phyloP scores from a whole-genome alignment of 1,140 invertebrate species.

The Hypothenemus hampei region DNA sequence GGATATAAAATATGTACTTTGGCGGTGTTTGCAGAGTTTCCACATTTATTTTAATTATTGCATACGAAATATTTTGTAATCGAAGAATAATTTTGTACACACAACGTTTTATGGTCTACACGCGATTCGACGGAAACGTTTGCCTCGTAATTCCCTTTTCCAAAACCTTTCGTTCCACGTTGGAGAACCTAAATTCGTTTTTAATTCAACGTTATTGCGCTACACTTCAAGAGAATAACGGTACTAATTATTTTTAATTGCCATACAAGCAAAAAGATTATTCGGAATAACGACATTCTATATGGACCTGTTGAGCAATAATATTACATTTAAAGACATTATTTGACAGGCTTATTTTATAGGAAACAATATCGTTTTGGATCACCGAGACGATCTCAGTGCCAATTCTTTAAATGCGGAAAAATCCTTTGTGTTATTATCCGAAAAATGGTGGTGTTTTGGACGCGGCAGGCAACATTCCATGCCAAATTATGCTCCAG shows the following conservation, averaged over 20 bases:
- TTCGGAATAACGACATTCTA: too few relatives aligned
- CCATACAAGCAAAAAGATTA: too few relatives aligned
- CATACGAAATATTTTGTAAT: slow-evolving; percentile 26
- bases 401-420: slow-evolving; percentile 26
- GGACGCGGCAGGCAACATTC: slow-evolving; percentile 9
- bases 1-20: slow-evolving; percentile 20
- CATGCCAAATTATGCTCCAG: too few relatives aligned
- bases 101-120: slow-evolving; percentile 8
- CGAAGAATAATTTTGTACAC: slow-evolving; percentile 20
- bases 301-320: too few relatives aligned
- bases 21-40: slow-evolving; percentile 14
- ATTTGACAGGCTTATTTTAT: too few relatives aligned
- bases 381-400: slow-evolving; percentile 5
- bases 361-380: slow-evolving; percentile 18
- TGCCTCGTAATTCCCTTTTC: background rate
- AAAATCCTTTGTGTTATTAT: slow-evolving; percentile 22
- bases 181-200: slow-evolving; percentile 14
- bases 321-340: too few relatives aligned
- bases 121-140: slow-evolving; percentile 4
- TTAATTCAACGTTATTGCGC: slow-evolving; percentile 19
- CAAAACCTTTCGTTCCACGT: background rate
- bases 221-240: too few relatives aligned
- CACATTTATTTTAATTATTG: slow-evolving; percentile 28
- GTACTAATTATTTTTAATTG: too few relatives aligned
- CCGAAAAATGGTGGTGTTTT: slow-evolving; percentile 15